These are phyloP conservation scores for Drosophila guanche DNA, from an alignment of 1,140 invertebrate genomes.

Conservation along the genomic window DNA sequence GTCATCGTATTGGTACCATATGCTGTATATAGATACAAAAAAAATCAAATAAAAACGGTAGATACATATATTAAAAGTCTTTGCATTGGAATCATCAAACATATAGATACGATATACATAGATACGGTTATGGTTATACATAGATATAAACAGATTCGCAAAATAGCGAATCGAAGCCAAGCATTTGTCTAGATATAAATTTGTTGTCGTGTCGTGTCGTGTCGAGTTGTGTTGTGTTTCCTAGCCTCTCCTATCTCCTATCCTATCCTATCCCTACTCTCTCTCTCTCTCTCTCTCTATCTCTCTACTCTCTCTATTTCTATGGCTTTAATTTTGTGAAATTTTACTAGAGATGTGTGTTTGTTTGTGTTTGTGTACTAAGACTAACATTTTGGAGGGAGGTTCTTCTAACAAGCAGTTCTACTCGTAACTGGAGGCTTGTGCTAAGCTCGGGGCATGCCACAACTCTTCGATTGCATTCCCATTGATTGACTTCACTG, in stretches of 20 bases:
- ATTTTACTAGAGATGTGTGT: too few relatives aligned
- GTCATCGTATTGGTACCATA: not conserved
- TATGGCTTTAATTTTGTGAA: too few relatives aligned
- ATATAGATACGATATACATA: too few relatives aligned
- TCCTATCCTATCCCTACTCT: too few relatives aligned
- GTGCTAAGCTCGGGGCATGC: constrained; percentile 67
- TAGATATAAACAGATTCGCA: constrained; percentile 6
- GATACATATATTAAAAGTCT: constrained; percentile 54
- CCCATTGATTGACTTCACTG: constrained; percentile 18
- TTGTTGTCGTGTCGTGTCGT: not conserved
- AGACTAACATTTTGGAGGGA: constrained; percentile 42
- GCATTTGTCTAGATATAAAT: constrained; percentile 24
- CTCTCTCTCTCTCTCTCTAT: too few relatives aligned
- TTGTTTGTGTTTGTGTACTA: constrained; percentile 23
- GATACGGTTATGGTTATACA: constrained; percentile 4
- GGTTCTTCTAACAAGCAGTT: constrained; percentile 37
- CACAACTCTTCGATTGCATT: not conserved
- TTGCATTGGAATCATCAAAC: constrained; percentile 66
- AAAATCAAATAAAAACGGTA: constrained; percentile 23
- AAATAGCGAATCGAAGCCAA: constrained; percentile 21
- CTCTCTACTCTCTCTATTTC: too few relatives aligned
- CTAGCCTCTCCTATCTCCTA: not conserved
- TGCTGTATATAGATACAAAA: constrained; percentile 1
- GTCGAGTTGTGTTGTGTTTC: not conserved
- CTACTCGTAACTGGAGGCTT: constrained; percentile 52